Conservation (phyloP, 2,797 vertebrate species). For the Hydrolagus colliei region DNA sequence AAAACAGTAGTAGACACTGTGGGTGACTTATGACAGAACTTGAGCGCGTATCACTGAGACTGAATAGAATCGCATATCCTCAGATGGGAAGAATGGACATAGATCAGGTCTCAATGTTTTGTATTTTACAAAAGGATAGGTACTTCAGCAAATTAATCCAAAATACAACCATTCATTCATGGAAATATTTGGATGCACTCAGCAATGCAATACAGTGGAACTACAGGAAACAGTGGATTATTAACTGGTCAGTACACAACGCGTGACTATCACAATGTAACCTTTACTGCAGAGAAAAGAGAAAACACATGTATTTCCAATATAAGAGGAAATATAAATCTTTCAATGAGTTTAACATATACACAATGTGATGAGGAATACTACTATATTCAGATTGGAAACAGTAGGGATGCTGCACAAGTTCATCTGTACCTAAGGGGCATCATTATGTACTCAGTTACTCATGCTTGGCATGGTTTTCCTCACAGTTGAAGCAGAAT, state of each 20-base stretch:
- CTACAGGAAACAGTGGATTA: too few relatives aligned
- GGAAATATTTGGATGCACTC: too few relatives aligned
- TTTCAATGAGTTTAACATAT: background rate
- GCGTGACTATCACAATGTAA: background rate
- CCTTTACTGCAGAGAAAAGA: background rate
- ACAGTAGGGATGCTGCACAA: background rate
- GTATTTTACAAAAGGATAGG: background rate
- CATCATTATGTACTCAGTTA: constrained; percentile 23
- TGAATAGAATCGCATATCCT: background rate
- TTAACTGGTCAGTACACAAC: background rate
- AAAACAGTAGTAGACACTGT: background rate
- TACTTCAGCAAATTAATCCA: background rate
- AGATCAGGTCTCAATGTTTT: background rate
- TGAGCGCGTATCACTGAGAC: background rate
- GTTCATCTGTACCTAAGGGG: background rate
- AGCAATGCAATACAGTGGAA: too few relatives aligned
- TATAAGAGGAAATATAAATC: background rate
- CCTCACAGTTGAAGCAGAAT: background rate
- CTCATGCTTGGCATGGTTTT: constrained; percentile 13
- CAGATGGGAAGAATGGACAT: background rate
- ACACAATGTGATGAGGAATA: background rate
- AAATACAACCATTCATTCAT: background rate
- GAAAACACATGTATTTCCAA: background rate
- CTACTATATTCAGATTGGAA: background rate
- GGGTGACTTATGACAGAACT: background rate